Evolutionary conservation across 1,140 invertebrate species (phyloP).

Genomic region (Theocolax elegans): DNA sequence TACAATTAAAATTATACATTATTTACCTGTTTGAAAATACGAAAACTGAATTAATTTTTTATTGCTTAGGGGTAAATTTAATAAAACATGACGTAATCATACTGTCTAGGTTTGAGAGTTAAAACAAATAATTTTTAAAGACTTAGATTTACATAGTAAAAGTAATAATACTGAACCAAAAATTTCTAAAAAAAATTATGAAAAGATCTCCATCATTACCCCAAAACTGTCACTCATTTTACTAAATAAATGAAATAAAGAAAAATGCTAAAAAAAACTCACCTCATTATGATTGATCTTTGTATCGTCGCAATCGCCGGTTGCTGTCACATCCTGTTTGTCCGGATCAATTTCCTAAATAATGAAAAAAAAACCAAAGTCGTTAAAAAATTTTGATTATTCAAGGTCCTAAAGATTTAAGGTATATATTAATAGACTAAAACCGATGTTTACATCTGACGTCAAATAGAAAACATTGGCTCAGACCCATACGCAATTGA

Average conservation of each 20-base stretch:
- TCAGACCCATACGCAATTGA: constrained; percentile 14
- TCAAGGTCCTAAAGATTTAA: background rate
- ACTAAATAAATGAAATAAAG: background rate
- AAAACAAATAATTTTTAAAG: no score
- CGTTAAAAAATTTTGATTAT: no score
- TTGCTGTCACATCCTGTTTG: constrained; percentile 66
- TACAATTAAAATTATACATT: no score
- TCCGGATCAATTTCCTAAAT: constrained; percentile 73
- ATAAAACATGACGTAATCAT: no score
- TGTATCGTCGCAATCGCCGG: constrained; percentile 67
- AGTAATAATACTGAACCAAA: background rate
- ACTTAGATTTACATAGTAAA: background rate
- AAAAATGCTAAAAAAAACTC: constrained; percentile 53
- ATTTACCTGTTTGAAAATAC: no score
- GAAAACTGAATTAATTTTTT: no score
- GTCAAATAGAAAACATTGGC: constrained; percentile 41
- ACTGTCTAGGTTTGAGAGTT: no score
- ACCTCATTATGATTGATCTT: constrained; percentile 71
- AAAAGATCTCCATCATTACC: background rate
- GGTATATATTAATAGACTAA: constrained; percentile 31
- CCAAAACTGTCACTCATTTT: no score
- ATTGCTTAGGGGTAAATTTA: no score
- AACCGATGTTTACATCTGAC: constrained; percentile 41
- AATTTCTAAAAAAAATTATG: background rate
- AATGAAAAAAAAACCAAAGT: constrained; percentile 43